phyloP scores from a whole-genome alignment of 2,113 vertebrate species.

The Salvelinus fontinalis region DNA sequence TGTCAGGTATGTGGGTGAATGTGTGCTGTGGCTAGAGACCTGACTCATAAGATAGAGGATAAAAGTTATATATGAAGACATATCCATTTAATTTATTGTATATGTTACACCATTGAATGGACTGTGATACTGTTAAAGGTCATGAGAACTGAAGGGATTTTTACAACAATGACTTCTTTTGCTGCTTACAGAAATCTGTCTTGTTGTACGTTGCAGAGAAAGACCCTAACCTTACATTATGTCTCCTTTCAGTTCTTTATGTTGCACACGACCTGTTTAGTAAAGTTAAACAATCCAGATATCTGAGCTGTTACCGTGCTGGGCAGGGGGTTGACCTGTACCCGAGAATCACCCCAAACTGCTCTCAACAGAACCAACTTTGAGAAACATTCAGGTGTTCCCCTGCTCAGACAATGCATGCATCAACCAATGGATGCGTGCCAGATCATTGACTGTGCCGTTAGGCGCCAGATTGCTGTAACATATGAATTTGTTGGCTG shows the following conservation, averaged over 20 bases:
- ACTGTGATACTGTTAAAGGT: slow-evolving; percentile 63
- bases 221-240: too few relatives aligned
- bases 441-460: too few relatives aligned
- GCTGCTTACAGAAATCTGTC: slow-evolving; percentile 43
- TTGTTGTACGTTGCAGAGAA: background rate
- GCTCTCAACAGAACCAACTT: slow-evolving; percentile 16
- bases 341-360: slow-evolving; percentile 1
- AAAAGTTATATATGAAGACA: slow-evolving; percentile 78
- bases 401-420: too few relatives aligned
- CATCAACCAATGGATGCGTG: too few relatives aligned
- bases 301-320: background rate
- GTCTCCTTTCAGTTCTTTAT: background rate
- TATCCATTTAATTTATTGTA: slow-evolving; percentile 93
- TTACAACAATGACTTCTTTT: slow-evolving; percentile 12
- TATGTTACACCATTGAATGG: slow-evolving; percentile 80
- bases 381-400: background rate
- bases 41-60: slow-evolving; percentile 58
- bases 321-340: background rate
- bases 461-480: too few relatives aligned
- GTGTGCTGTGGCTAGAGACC: too few relatives aligned
- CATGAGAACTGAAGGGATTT: slow-evolving; percentile 33
- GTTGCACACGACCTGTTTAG: slow-evolving; percentile 1
- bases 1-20: slow-evolving; percentile 56
- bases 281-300: background rate
- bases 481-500: too few relatives aligned